Percentiles rank a stretch among this genome's conserved stretches.
These are phyloP conservation scores for Lottia gigantea DNA, from an alignment of 2,888 invertebrate genomes.

Conservation along the genomic window DNA sequence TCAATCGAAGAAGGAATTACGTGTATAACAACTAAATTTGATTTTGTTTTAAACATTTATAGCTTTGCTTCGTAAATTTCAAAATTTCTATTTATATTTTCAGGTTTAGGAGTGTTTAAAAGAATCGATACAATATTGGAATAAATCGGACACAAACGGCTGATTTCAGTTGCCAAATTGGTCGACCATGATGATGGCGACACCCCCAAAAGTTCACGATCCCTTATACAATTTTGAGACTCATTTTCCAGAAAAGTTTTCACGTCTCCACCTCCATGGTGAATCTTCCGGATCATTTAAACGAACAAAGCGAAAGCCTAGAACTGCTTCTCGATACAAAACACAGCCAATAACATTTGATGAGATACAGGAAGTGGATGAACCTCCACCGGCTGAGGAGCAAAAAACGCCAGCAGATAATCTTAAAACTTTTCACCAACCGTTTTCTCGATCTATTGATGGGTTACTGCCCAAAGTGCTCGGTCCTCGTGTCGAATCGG, in stretches of 20 bases:
- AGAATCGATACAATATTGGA: too few relatives aligned
- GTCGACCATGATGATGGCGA: slow-evolving; percentile 17
- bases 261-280: slow-evolving; percentile 71
- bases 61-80: too few relatives aligned
- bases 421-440: slow-evolving; percentile 54
- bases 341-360: slow-evolving; percentile 82
- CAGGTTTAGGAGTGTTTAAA: too few relatives aligned
- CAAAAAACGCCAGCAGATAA: slow-evolving; percentile 44
- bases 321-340: slow-evolving; percentile 72
- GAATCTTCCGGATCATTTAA: slow-evolving; percentile 70
- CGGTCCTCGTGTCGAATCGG: slow-evolving; percentile 6
- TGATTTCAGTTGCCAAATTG: too few relatives aligned
- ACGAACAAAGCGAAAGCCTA: slow-evolving; percentile 71
- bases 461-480: slow-evolving; percentile 53
- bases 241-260: slow-evolving; percentile 78
- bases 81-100: too few relatives aligned
- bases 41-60: too few relatives aligned
- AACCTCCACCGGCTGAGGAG: slow-evolving; percentile 68
- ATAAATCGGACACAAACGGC: too few relatives aligned
- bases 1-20: too few relatives aligned
- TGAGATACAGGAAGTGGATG: slow-evolving; percentile 82
- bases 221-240: slow-evolving; percentile 73
- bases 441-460: slow-evolving; percentile 66
- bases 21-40: too few relatives aligned
- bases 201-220: slow-evolving; percentile 46